Conservation (phyloP, 2,113 vertebrate genomes). For the Zosterops lateralis region DNA sequence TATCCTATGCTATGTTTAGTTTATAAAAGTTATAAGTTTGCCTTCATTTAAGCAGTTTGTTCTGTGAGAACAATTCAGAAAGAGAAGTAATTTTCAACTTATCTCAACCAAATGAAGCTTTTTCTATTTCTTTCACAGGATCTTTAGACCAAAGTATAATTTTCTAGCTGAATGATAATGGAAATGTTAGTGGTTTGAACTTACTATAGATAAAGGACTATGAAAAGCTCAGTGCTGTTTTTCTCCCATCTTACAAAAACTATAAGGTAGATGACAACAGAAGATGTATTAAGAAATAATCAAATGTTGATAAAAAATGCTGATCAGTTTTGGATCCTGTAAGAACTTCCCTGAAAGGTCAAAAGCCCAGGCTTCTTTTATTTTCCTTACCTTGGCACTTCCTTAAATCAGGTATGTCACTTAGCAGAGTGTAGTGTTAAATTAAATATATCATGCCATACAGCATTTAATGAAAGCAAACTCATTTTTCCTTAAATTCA, state of each 20-base stretch:
- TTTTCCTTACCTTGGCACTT: background rate
- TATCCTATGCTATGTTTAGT: background rate
- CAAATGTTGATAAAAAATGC: background rate
- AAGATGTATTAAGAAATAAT: background rate
- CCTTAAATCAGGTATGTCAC: background rate
- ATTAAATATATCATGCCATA: background rate
- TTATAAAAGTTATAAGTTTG: background rate
- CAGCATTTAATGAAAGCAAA: background rate
- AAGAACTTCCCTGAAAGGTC: background rate
- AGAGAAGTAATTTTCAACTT: background rate
- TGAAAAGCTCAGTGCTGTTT: background rate
- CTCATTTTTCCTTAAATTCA: background rate
- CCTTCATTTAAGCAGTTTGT: background rate
- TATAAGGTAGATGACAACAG: background rate
- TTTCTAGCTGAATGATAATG: background rate
- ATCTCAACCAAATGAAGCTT: background rate
- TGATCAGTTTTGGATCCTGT: background rate
- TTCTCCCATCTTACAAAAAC: background rate
- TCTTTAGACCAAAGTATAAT: background rate
- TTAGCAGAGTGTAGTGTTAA: background rate
- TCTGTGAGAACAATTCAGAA: background rate
- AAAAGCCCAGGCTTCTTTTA: background rate
- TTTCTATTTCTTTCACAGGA: background rate
- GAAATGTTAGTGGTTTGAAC: background rate
- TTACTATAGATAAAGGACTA: background rate